Evolutionary conservation across 2,797 vertebrate genomes (phyloP).

Genomic region (Rhincodon typus): DNA sequence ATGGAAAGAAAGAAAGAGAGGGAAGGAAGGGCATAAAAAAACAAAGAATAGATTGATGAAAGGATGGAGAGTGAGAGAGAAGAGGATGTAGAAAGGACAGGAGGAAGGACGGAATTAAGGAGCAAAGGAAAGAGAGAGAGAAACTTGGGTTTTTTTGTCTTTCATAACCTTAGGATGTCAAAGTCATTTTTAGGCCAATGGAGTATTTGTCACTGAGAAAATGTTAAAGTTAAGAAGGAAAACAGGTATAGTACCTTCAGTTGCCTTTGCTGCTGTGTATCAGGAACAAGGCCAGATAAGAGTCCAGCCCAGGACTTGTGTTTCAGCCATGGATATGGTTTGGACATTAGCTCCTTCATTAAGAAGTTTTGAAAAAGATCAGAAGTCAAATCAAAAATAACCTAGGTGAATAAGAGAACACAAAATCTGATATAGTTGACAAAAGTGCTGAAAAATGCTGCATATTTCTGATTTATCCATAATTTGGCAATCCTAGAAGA

Average conservation of each 20-base stretch:
- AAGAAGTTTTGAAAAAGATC: conserved; percentile 42
- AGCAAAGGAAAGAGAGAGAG: too few species aligned
- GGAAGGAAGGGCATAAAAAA: not conserved
- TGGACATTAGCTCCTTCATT: conserved; percentile 38
- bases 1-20: not conserved
- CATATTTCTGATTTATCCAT: not conserved
- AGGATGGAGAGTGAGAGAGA: not conserved
- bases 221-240: not conserved
- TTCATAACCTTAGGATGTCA: not conserved
- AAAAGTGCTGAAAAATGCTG: not conserved
- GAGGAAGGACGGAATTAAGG: too few species aligned
- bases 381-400: conserved; percentile 44
- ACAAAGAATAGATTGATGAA: too few species aligned
- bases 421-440: not conserved
- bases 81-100: too few species aligned
- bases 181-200: not conserved
- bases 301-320: rapidly evolving
- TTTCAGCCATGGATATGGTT: conserved; percentile 27
- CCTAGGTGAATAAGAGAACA: conserved; percentile 40
- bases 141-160: not conserved
- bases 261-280: conserved; percentile 37
- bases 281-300: not conserved
- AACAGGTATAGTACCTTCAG: conserved; percentile 43
- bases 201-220: too few species aligned
- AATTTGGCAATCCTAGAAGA: not conserved